These are phyloP conservation scores for Hiodon tergisus DNA, from an alignment of 2,113 vertebrate genomes.

Conservation along the genomic window DNA sequence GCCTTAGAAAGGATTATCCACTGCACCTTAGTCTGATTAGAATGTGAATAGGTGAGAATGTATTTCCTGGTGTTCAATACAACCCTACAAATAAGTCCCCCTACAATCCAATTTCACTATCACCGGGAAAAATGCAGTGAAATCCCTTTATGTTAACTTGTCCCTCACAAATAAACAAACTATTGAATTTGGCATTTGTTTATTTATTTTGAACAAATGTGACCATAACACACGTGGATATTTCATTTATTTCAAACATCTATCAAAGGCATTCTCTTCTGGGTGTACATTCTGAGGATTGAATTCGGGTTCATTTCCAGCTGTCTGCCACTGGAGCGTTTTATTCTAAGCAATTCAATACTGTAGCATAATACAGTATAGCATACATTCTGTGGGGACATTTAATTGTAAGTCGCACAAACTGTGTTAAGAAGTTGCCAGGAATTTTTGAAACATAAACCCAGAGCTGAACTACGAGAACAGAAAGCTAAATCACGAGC, in stretches of 20 bases:
- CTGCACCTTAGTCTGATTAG: constrained; percentile 69
- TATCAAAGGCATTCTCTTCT: constrained; percentile 41
- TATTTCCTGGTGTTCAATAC: constrained; percentile 68
- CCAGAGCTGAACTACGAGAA: too few species aligned
- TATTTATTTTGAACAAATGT: constrained; percentile 49
- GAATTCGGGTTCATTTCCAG: too few species aligned
- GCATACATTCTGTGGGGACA: too few species aligned
- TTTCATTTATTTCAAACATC: constrained; percentile 51
- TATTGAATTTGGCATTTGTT: constrained; percentile 56
- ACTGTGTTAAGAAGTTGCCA: too few species aligned
- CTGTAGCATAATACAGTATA: not conserved
- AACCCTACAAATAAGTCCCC: constrained; percentile 61
- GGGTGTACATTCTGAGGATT: not conserved
- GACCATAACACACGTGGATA: constrained; percentile 44
- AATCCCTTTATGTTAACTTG: constrained; percentile 61
- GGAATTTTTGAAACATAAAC: too few species aligned
- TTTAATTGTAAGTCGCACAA: too few species aligned
- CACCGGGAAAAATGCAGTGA: constrained; percentile 50
- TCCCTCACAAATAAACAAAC: constrained; percentile 48
- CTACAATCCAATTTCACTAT: constrained; percentile 68
- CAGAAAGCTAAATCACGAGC: too few species aligned
- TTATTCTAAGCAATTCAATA: not conserved
- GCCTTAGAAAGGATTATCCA: constrained; percentile 70
- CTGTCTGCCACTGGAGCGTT: too few species aligned
- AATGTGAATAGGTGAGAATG: constrained; percentile 74